Evolutionary conservation across 2,888 invertebrate species (phyloP).

Genomic region (Eristalis pertinax): DNA sequence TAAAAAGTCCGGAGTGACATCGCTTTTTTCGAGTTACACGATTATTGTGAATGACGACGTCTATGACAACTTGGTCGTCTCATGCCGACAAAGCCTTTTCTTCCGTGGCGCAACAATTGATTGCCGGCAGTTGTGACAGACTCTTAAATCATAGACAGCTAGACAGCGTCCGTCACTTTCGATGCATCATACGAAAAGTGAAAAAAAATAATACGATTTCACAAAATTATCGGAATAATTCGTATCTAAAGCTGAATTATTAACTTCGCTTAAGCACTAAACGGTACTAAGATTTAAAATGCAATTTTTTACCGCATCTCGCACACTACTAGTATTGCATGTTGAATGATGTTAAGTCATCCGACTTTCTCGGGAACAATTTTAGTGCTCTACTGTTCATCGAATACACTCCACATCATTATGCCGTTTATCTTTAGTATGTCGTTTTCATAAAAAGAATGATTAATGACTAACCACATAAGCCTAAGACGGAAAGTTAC

Average conservation of each 20-base stretch:
- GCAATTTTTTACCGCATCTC: not conserved
- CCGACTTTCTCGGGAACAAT: not conserved
- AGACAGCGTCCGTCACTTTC: too few relatives aligned
- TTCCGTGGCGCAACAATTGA: too few relatives aligned
- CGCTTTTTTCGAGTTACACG: too few relatives aligned
- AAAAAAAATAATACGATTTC: too few relatives aligned
- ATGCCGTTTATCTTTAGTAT: not conserved
- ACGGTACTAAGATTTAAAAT: not conserved
- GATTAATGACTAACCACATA: not conserved
- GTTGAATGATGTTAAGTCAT: not conserved
- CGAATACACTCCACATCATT: not conserved
- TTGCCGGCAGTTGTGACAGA: too few relatives aligned
- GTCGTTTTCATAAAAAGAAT: not conserved
- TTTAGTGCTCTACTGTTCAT: not conserved
- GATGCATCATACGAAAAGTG: too few relatives aligned
- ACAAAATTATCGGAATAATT: not conserved
- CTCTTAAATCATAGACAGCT: too few relatives aligned
- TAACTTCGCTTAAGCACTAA: not conserved
- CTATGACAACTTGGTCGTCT: too few relatives aligned
- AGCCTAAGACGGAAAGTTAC: not conserved
- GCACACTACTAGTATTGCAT: not conserved
- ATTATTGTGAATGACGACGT: too few relatives aligned
- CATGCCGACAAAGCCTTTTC: too few relatives aligned
- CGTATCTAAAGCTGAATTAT: not conserved
- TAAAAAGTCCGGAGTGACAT: too few relatives aligned